Evolutionary conservation across 1,140 invertebrate genomes (phyloP).

Genomic region (Sinonovacula constricta): DNA sequence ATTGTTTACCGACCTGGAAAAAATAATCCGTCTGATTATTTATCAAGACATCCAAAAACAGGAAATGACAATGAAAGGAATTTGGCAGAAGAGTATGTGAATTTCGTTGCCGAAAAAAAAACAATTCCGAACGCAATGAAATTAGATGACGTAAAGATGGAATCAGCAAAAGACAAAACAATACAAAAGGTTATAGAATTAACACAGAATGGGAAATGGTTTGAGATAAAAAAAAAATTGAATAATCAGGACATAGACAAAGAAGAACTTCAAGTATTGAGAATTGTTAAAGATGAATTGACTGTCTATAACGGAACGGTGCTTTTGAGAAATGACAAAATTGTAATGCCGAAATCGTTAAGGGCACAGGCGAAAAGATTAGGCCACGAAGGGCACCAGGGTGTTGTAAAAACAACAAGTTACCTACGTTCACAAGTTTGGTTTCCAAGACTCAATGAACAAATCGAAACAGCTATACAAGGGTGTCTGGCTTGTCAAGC

Average conservation of each 20-base stretch:
- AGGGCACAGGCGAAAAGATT: too few relatives aligned
- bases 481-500: slow-evolving; percentile 10
- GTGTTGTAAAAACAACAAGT: slow-evolving; percentile 1
- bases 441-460: slow-evolving; percentile 17
- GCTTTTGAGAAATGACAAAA: too few relatives aligned
- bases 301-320: too few relatives aligned
- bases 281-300: too few relatives aligned
- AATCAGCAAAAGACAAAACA: too few relatives aligned
- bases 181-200: too few relatives aligned
- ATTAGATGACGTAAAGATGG: too few relatives aligned
- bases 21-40: slow-evolving; percentile 51
- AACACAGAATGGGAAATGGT: too few relatives aligned
- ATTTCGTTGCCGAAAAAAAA: slow-evolving; percentile 26
- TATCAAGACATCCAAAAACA: slow-evolving; percentile 39
- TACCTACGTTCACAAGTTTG: neutral
- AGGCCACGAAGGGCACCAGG: slow-evolving; percentile 10
- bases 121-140: slow-evolving; percentile 42
- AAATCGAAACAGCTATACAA: too few relatives aligned
- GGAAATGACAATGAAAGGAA: slow-evolving; percentile 13
- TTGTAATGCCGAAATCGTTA: too few relatives aligned
- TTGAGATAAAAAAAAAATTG: slow-evolving; percentile 50
- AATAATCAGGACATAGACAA: slow-evolving; percentile 21
- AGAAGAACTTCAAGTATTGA: too few relatives aligned
- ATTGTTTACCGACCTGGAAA: slow-evolving; percentile 43
- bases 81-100: too few relatives aligned